Evolutionary conservation across 2,113 vertebrate genomes (phyloP), one percentile per base, ranked within the genome.

Genomic region (Microtus richardsoni): DNA sequence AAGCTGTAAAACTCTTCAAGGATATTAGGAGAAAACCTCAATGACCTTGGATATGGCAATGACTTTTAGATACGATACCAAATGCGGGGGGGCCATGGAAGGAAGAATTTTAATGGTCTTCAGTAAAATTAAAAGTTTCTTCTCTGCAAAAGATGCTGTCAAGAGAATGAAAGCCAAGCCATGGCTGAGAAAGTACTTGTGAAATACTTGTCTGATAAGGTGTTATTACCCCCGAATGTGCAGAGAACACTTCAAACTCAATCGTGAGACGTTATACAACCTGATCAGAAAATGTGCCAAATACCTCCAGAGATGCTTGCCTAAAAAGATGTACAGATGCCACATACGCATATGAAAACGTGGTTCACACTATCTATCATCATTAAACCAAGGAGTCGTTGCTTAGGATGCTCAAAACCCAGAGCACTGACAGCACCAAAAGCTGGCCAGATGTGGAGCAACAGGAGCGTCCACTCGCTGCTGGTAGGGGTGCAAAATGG

Each of bases 81-180:
- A 75, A 64, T 36, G 41, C 17, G 60, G 54, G 60, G 54, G 30
- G 73, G 60, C 22, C 9, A 62, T n/a, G 54, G 73, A 75, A 62
- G 54, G 47, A 90, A 80, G 84, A 79, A 71, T 88, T 71, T 88
- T 80, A 93, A 80, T 93, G 84, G 62, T 36, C 26, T 58, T 68
- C 62, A 71, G 78, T 80, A 88, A 79, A 60, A 71, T 88, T 88
- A 60, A 87, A 87, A 58, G 66, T 71, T 60, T 93, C 39, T 88
- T 39, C 49, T 80, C 84, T 88, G 52, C 85, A 30, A 71, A 93
- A 88, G 73, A 17, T n/a, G 39, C 41, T 92, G 83, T 70, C n/a
- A 41, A 77, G 62, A 93, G 74, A 47, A 71, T 60, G 66, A 60
- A 71, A 93, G 52, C 60, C 90, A 82, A 91, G 66, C n/a, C 49